Conservation (phyloP, 2,113 vertebrate genomes). For the Procavia capensis region DNA sequence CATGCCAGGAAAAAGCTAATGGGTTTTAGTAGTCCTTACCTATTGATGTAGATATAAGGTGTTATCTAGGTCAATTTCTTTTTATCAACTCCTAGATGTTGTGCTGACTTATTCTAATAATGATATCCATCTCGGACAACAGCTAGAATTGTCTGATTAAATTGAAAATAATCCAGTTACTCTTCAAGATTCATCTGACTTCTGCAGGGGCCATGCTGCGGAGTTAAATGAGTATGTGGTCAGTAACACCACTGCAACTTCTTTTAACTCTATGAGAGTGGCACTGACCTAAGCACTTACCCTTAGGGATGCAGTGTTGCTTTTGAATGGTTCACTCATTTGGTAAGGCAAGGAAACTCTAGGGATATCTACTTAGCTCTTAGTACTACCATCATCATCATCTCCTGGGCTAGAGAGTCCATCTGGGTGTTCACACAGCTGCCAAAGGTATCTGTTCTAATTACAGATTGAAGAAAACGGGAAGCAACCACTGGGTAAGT, state of each 20-base stretch:
- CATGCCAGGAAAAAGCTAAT: neutral
- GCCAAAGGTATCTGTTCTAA: neutral
- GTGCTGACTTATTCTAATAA: neutral
- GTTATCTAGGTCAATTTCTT: neutral
- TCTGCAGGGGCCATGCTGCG: neutral
- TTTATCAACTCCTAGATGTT: neutral
- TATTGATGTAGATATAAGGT: neutral
- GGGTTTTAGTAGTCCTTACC: neutral
- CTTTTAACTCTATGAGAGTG: neutral
- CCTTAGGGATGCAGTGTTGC: neutral
- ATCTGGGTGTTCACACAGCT: neutral
- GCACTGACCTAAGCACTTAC: neutral
- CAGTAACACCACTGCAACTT: neutral
- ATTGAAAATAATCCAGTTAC: neutral
- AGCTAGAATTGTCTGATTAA: neutral
- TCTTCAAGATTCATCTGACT: neutral
- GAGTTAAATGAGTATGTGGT: neutral
- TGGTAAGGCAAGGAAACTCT: neutral
- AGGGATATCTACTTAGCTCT: neutral
- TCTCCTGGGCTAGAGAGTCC: neutral
- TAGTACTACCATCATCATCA: neutral
- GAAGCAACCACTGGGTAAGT: neutral
- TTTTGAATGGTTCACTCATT: neutral
- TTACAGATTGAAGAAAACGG: neutral
- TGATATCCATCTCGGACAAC: neutral